These are phyloP conservation scores for Nymphalis c-album DNA, from an alignment of 2,888 invertebrate species.

Conservation along the genomic window DNA sequence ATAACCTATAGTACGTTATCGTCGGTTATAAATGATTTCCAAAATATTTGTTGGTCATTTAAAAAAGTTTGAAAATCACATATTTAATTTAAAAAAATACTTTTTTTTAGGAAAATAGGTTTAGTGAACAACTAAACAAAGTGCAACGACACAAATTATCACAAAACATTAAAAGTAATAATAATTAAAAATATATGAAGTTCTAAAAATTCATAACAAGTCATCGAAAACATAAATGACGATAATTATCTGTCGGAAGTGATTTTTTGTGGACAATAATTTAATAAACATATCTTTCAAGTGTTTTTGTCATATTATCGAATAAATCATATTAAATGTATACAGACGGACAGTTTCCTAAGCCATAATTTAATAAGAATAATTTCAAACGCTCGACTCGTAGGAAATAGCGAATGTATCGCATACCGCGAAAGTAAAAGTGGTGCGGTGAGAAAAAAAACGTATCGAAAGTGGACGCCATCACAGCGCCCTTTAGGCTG, in stretches of 20 bases:
- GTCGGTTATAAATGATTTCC: too few relatives aligned
- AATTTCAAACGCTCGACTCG: slow-evolving; percentile 14
- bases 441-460: slow-evolving; percentile 31
- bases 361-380: slow-evolving; percentile 12
- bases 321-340: neutral
- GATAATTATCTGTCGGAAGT: neutral
- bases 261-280: neutral
- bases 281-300: neutral
- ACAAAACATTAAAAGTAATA: too few relatives aligned
- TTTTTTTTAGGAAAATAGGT: too few relatives aligned
- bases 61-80: too few relatives aligned
- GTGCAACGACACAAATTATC: too few relatives aligned
- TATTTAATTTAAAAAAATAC: too few relatives aligned
- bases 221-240: neutral
- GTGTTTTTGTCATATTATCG: neutral
- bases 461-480: slow-evolving; percentile 30
- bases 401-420: slow-evolving; percentile 27
- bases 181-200: too few relatives aligned
- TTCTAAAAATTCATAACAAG: too few relatives aligned
- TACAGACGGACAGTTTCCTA: neutral
- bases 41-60: too few relatives aligned
- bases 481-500: slow-evolving; percentile 28
- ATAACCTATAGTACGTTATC: too few relatives aligned
- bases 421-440: slow-evolving; percentile 35
- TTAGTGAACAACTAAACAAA: too few relatives aligned